These are phyloP conservation scores for Peribatodes rhomboidaria DNA, from an alignment of 2,888 invertebrate genomes.

Conservation along the genomic window DNA sequence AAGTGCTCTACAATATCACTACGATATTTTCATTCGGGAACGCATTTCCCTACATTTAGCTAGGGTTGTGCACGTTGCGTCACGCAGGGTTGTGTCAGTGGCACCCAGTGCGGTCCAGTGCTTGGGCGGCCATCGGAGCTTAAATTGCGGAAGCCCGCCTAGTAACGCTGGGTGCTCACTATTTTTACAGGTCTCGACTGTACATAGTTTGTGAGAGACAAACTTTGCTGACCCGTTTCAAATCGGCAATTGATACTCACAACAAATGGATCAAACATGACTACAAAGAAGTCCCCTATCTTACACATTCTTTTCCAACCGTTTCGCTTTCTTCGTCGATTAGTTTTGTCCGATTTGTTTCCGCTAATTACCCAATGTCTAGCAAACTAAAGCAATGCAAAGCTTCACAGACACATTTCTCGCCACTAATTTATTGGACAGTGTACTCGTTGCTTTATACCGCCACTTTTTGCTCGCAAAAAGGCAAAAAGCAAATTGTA, in stretches of 20 bases:
- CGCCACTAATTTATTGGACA: not conserved
- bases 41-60: slow-evolving; percentile 8
- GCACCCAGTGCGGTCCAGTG: slow-evolving; percentile 59
- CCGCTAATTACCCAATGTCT: not conserved
- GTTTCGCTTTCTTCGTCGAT: not conserved
- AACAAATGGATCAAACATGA: not conserved
- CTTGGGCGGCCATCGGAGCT: slow-evolving; percentile 62
- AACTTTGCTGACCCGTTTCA: not conserved
- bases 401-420: not conserved
- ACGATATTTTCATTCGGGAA: not conserved
- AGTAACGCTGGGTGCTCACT: slow-evolving; percentile 43
- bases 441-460: slow-evolving; percentile 18
- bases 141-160: slow-evolving; percentile 66
- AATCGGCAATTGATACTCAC: not conserved
- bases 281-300: not conserved
- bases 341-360: not conserved
- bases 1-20: not conserved
- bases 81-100: slow-evolving; percentile 57
- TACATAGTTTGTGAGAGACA: too few species aligned
- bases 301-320: not conserved
- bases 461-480: slow-evolving; percentile 37
- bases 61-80: slow-evolving; percentile 30
- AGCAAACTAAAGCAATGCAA: not conserved
- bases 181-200: not conserved
- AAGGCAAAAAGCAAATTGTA: slow-evolving; percentile 41